Base-by-base conservation (phyloP, 2,888 invertebrate genomes). In the Lithophane ornitopus region DNA sequence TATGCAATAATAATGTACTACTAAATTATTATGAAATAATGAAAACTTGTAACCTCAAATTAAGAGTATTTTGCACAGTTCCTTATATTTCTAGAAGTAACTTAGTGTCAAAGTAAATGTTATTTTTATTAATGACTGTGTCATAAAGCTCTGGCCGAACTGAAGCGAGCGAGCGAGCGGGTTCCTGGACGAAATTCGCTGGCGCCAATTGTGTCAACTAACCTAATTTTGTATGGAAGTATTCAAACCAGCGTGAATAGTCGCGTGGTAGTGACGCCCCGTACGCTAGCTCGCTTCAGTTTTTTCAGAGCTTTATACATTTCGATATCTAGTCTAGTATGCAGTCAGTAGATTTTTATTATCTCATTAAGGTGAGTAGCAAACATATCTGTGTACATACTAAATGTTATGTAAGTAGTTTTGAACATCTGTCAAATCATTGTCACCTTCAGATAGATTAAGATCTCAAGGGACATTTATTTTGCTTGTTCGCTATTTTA, bases 311-410 rank as follows among this genome's bases (percentile, higher is more conserved):
- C n/a, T 67, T 59, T n/a, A n/a, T 61, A 39, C 14, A 34, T 46
- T 72, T 49, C 26, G n/a, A 62, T 66, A 67, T 54, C 28, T 76
- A 68, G 54, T 61, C 34, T 56, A 74, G 46, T 66, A 52, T 70
- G 61, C 41, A 58, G 44, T 70, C 22, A 28, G 74, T 80, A 84
- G 75, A 63, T 58, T 56, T 82, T 39, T 52, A 82, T 52, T 44
- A 59, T 28, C 44, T 84, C 49, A 39, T 72, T 49, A 28, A 73
- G n/a, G 12, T 84, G 19, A 84, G 67, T 81, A 82, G 81, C 56
- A 79, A 81, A 82, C 81, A 82, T 82, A 82, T 82, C 81, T 81
- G n/a, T 71, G 49, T 80, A n/a, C n/a, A n/a, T n/a, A 82, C 26
- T 69, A 46, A 76, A 71, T 56, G 56, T 59, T 63, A 34, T 67